Evolutionary conservation across 1,140 invertebrate genomes (phyloP).

Genomic region (Listronotus oregonensis): DNA sequence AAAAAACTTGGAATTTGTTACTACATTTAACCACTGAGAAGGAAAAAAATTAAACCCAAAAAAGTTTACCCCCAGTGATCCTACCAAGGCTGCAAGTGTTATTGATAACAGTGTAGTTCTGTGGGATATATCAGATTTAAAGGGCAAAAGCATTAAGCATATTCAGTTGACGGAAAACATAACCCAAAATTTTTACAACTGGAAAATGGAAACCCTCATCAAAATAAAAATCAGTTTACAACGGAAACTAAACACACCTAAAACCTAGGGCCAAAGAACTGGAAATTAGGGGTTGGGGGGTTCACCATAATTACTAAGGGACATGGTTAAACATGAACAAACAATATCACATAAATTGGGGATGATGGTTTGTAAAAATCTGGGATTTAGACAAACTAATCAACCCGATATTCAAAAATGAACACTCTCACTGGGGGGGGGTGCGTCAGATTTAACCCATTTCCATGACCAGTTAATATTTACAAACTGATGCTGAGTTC

Average conservation of each 20-base stretch:
- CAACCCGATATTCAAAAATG: conserved; percentile 75
- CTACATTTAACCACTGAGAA: conserved; percentile 62
- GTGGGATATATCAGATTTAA: conserved; percentile 59
- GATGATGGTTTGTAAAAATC: conserved; percentile 94
- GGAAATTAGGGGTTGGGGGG: conserved; percentile 81
- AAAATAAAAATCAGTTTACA: conserved; percentile 74
- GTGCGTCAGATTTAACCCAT: conserved; percentile 90
- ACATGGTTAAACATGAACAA: conserved; percentile 97
- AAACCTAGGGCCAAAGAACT: conserved; percentile 84
- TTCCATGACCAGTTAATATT: conserved; percentile 97
- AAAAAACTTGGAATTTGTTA: conserved; percentile 58
- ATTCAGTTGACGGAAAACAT: conserved; percentile 65
- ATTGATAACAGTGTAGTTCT: conserved; percentile 70
- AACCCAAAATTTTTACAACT: conserved; percentile 76
- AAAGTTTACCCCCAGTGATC: conserved; percentile 84
- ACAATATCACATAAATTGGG: conserved; percentile 90
- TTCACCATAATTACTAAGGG: conserved; percentile 86
- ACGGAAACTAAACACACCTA: conserved; percentile 70
- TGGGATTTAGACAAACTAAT: conserved; percentile 90
- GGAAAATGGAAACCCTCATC: conserved; percentile 95
- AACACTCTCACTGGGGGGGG: conserved; percentile 98
- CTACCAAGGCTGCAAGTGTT: conserved; percentile 70
- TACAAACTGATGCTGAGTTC: conserved; percentile 92
- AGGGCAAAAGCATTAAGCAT: conserved; percentile 58
- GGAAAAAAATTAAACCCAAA: conserved; percentile 76